Conservation (phyloP, 2,797 vertebrate genomes). For the Botia kubotai region DNA sequence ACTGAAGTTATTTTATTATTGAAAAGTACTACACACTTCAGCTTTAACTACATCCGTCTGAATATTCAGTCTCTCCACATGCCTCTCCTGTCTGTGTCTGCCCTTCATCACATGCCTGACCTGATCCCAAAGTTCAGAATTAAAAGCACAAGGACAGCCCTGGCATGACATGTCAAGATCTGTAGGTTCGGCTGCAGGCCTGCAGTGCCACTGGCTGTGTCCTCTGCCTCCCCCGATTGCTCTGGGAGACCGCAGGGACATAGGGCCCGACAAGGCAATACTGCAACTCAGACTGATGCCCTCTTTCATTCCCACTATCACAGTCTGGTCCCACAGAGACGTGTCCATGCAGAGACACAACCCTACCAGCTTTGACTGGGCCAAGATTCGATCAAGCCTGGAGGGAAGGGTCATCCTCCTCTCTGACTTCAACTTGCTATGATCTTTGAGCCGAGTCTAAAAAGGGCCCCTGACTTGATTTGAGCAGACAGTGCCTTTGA, state of each 20-base stretch:
- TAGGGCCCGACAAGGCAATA: slow-evolving; percentile 81
- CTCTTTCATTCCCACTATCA: slow-evolving; percentile 81
- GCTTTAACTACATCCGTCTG: neutral
- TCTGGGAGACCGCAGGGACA: slow-evolving; percentile 79
- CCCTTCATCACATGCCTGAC: slow-evolving; percentile 71
- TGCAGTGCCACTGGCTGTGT: slow-evolving; percentile 78
- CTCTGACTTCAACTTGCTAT: slow-evolving; percentile 81
- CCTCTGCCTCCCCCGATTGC: slow-evolving; percentile 78
- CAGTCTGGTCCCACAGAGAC: slow-evolving; percentile 80
- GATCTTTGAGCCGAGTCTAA: slow-evolving; percentile 82
- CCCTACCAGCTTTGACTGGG: slow-evolving; percentile 81
- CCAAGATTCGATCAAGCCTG: slow-evolving; percentile 83
- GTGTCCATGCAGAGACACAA: slow-evolving; percentile 78
- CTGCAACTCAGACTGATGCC: slow-evolving; percentile 78
- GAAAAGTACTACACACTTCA: neutral
- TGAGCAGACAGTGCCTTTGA: slow-evolving; percentile 79
- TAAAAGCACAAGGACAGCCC: slow-evolving; percentile 78
- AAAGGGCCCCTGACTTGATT: slow-evolving; percentile 81
- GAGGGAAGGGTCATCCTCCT: slow-evolving; percentile 81
- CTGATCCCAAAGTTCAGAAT: slow-evolving; percentile 69
- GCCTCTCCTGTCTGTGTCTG: slow-evolving; percentile 67
- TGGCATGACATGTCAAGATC: slow-evolving; percentile 80
- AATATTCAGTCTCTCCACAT: slow-evolving; percentile 45
- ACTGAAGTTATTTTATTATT: neutral
- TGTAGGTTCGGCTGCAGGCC: slow-evolving; percentile 73